These are phyloP conservation scores for Hylyphantes graminicola DNA, from an alignment of 1,140 invertebrate genomes.

Conservation along the genomic window DNA sequence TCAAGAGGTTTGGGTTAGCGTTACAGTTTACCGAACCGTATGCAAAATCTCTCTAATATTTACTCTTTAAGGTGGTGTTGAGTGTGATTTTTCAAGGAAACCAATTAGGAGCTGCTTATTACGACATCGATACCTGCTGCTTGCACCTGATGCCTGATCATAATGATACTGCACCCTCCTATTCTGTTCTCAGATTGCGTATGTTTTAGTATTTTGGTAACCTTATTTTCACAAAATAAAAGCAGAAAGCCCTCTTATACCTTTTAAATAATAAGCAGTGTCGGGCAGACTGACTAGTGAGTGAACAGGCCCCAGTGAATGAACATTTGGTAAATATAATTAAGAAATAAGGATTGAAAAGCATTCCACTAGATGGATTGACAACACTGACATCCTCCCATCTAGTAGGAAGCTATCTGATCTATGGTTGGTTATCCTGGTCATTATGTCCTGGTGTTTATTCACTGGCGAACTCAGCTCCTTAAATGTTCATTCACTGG, in stretches of 20 bases:
- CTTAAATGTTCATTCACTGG: too few species aligned
- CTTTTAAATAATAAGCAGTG: neutral
- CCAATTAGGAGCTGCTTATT: slow-evolving; percentile 77
- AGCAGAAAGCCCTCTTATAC: neutral
- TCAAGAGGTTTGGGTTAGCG: neutral
- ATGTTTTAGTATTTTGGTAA: slow-evolving; percentile 26
- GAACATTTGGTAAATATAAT: too few species aligned
- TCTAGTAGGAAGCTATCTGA: too few species aligned
- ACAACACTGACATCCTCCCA: too few species aligned
- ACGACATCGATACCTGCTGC: slow-evolving; percentile 75
- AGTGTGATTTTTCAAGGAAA: slow-evolving; percentile 66
- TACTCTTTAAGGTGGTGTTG: slow-evolving; percentile 61
- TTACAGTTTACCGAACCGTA: neutral
- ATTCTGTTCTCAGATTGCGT: slow-evolving; percentile 71
- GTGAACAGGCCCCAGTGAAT: too few species aligned
- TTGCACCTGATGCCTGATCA: slow-evolving; percentile 75
- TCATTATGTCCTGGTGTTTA: too few species aligned
- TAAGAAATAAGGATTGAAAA: too few species aligned
- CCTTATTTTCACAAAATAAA: neutral
- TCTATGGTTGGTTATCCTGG: too few species aligned
- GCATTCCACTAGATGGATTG: too few species aligned
- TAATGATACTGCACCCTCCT: slow-evolving; percentile 73
- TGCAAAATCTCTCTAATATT: neutral
- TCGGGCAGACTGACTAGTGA: too few species aligned
- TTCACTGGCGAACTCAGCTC: too few species aligned